Conservation (phyloP, 2,888 invertebrate species). For the Dryobota labecula region DNA sequence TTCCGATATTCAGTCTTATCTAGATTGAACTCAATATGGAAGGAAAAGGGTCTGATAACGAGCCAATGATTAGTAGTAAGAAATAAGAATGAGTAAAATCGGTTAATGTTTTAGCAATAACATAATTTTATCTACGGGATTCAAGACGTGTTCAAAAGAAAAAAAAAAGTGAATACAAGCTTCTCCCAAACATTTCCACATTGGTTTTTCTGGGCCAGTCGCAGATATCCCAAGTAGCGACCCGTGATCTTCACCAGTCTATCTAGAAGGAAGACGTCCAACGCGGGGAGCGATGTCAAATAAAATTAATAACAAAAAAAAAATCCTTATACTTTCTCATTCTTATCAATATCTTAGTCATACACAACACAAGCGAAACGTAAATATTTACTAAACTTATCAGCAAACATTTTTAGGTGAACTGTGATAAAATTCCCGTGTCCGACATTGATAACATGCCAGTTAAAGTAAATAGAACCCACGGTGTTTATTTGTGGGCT, state of each 20-base stretch:
- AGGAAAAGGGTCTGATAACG: background rate
- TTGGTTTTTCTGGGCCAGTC: background rate
- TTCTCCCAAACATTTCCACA: no score
- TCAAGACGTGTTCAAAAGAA: no score
- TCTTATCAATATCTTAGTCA: conserved; percentile 24
- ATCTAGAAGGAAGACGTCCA: background rate
- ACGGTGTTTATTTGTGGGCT: conserved; percentile 4
- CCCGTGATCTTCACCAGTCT: background rate
- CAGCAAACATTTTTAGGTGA: conserved; percentile 35
- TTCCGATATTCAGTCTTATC: background rate
- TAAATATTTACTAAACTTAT: conserved; percentile 47
- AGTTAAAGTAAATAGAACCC: conserved; percentile 10
- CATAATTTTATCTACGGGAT: background rate
- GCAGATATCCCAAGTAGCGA: background rate
- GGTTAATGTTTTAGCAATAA: background rate
- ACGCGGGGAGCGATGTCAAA: no score
- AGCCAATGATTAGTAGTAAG: background rate
- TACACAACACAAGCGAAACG: background rate
- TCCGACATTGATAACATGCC: background rate
- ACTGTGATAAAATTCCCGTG: conserved; percentile 34
- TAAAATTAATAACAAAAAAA: background rate
- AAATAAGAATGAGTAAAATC: background rate
- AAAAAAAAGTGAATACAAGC: no score
- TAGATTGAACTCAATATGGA: background rate
- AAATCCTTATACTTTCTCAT: background rate